A percentile compares a stretch with the other conserved stretches of the same genome.
phyloP scores from a whole-genome alignment of 2,888 invertebrate genomes.

The Andrena hattorfiana region DNA sequence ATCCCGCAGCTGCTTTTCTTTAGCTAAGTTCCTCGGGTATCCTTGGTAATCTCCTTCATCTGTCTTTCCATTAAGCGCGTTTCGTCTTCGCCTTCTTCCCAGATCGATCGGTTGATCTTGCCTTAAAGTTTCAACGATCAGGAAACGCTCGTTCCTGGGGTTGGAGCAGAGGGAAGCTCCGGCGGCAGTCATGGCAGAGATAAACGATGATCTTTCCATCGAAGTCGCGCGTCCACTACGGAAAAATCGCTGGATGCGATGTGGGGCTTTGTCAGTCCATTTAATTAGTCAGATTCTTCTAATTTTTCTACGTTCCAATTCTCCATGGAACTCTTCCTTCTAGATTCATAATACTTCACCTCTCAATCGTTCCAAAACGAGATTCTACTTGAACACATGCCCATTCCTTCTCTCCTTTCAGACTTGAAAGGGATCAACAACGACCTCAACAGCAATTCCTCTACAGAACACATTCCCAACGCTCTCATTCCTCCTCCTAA shows the following conservation, averaged over 20 bases:
- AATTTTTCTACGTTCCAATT: too few relatives aligned
- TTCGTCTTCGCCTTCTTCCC: background rate
- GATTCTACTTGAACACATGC: too few relatives aligned
- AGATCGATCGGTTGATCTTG: background rate
- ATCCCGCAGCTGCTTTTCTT: conserved; percentile 9
- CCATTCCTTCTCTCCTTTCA: too few relatives aligned
- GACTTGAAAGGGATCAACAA: too few relatives aligned
- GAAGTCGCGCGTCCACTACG: background rate
- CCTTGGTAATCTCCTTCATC: conserved; percentile 6
- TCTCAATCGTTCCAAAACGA: too few relatives aligned
- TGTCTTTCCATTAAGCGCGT: conserved; percentile 14
- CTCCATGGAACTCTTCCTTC: too few relatives aligned
- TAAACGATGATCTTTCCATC: background rate
- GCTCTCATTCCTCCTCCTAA: background rate
- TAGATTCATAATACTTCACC: too few relatives aligned
- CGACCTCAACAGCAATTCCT: too few relatives aligned
- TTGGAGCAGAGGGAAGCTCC: background rate
- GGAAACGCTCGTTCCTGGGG: background rate
- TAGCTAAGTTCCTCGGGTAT: conserved; percentile 21
- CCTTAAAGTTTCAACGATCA: background rate
- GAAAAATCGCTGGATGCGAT: too few relatives aligned
- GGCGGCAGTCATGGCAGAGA: background rate
- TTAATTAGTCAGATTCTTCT: too few relatives aligned
- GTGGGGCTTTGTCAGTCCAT: too few relatives aligned
- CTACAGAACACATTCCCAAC: conserved; percentile 17